phyloP scores from a whole-genome alignment of 1,140 invertebrate species.

The Brachystomella parvula region DNA sequence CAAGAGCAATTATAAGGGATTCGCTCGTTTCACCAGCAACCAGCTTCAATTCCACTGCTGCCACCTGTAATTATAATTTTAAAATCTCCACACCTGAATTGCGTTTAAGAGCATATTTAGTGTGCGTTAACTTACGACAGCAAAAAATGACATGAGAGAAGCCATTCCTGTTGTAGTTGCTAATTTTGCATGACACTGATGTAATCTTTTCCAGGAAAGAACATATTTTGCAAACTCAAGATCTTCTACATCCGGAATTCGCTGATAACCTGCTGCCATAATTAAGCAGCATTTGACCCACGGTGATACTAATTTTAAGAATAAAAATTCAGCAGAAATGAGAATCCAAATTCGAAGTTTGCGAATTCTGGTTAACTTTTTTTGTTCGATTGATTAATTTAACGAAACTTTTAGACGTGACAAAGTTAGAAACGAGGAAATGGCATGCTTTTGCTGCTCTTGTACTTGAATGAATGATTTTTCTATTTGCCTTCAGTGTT shows the following conservation, averaged over 20 bases:
- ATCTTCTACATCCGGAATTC: neutral
- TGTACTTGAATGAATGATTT: too few relatives aligned
- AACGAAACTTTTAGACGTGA: too few relatives aligned
- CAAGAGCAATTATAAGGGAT: constrained; percentile 18
- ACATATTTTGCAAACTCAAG: neutral
- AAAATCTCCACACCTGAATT: neutral
- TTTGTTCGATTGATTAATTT: too few relatives aligned
- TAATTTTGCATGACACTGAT: constrained; percentile 24
- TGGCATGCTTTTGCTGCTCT: too few relatives aligned
- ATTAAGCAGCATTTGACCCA: neutral
- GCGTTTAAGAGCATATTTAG: neutral
- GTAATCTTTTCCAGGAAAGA: constrained; percentile 25
- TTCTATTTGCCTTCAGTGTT: too few relatives aligned
- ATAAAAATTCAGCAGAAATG: too few relatives aligned
- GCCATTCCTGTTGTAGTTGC: constrained; percentile 15
- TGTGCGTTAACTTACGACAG: constrained; percentile 21
- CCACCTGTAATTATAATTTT: constrained; percentile 12
- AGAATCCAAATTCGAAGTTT: too few relatives aligned
- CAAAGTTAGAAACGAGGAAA: too few relatives aligned
- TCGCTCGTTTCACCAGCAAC: constrained; percentile 6
- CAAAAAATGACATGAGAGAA: constrained; percentile 29
- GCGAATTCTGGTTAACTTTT: too few relatives aligned
- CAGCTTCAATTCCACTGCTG: constrained; percentile 25
- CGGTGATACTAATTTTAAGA: neutral
- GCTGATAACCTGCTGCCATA: neutral